Base-by-base conservation (phyloP, 2,113 vertebrate genomes). In the Piliocolobus tephrosceles region DNA sequence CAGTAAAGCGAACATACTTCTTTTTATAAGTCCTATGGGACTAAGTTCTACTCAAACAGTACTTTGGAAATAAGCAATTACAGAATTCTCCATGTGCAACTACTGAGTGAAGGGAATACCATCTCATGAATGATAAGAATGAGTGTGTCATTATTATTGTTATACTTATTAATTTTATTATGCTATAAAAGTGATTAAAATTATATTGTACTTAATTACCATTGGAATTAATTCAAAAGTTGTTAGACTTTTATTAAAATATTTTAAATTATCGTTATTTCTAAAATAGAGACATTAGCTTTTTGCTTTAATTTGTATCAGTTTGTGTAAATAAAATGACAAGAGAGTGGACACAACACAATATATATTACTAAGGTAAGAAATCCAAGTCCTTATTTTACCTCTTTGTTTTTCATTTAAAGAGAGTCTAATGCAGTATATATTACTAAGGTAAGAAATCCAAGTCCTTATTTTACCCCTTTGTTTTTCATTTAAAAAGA, bases 31-130 rank as follows among this genome's bases (percentile, higher is more conserved):
- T 58, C 43, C 81, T 47, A 1, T 45, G 72, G 32, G 30, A 86
- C 81, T 61, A 92, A 84, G 78, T 92, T 96, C 84, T 97, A 70
- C 25, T 72, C 78, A 61, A 82, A 88, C 2, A 58, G 50, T 81
- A 92, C 72, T 94, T 92, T 88, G 57, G 43, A 90, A 95, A 78
- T 90, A 90, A 92, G 17, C 88, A 92, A 68, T 81, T 80, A 45
- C 23, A 92, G 43, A 94, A 72, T 90, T 27, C 38, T 81, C 32
- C 79, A 52, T 88, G 32, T 50, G 58, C 45, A 88, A 72, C 57
- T 88, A 66, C 75, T 79, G 11, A 96, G 14, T 93, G 58, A 83
- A 32, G 57, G 45, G 6, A 88, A 72, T 93, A 88, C 88, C 96
- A 88, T 85, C n/a, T 93, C 43, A 84, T 75, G 68, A 64, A 86